Conservation (phyloP, 2,797 vertebrate genomes). For the Xiphorhynchus erythropygius region DNA sequence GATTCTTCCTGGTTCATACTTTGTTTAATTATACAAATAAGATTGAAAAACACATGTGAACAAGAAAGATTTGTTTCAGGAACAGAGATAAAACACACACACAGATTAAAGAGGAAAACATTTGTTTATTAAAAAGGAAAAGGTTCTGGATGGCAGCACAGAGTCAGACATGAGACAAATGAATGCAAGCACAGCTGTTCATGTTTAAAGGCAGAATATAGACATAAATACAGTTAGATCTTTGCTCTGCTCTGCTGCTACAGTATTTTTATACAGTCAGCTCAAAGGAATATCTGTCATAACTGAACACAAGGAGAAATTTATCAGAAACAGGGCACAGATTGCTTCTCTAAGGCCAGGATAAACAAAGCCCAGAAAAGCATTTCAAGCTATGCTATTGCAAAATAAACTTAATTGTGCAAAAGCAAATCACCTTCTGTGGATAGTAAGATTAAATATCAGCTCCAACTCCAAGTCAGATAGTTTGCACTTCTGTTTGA, state of each 20-base stretch:
- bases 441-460: conserved; percentile 25
- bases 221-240: conserved; percentile 74
- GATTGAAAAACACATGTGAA: conserved; percentile 42
- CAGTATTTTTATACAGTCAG: conserved; percentile 71
- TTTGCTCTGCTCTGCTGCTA: conserved; percentile 67
- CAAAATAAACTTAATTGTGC: conserved; percentile 65
- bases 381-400: conserved; percentile 31
- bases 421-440: conserved; percentile 59
- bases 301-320: conserved; percentile 69
- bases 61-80: conserved; percentile 55
- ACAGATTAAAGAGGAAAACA: conserved; percentile 58
- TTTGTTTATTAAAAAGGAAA: conserved; percentile 71
- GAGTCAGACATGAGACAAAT: conserved; percentile 68
- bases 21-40: conserved; percentile 68
- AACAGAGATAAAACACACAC: conserved; percentile 53
- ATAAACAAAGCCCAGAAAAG: conserved; percentile 71
- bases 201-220: conserved; percentile 75
- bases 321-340: conserved; percentile 75
- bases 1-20: conserved; percentile 4
- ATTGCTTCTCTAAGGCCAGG: conserved; percentile 45
- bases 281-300: conserved; percentile 75
- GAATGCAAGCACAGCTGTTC: conserved; percentile 75
- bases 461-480: conserved; percentile 8
- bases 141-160: conserved; percentile 61
- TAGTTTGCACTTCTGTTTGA: neutral